phyloP scores from a whole-genome alignment of 1,140 invertebrate species.

The Goniozus legneri region DNA sequence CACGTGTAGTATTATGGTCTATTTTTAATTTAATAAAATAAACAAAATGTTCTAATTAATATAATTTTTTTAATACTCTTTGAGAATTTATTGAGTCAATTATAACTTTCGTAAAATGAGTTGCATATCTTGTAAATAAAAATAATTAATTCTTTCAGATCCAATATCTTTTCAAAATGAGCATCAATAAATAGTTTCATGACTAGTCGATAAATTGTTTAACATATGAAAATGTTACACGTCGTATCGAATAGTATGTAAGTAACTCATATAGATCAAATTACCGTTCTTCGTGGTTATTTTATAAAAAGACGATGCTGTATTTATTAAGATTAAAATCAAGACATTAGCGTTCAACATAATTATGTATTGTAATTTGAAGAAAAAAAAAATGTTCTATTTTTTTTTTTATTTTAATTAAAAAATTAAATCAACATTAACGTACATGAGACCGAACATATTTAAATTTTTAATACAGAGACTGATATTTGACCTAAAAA shows the following conservation, averaged over 20 bases:
- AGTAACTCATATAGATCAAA: background rate
- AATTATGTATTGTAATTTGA: too few relatives aligned
- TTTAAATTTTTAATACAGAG: slow-evolving; percentile 42
- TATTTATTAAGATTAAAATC: too few relatives aligned
- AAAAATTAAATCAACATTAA: slow-evolving; percentile 6
- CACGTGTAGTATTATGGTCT: too few relatives aligned
- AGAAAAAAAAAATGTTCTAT: too few relatives aligned
- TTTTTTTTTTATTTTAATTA: too few relatives aligned
- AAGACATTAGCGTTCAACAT: too few relatives aligned
- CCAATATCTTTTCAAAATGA: background rate
- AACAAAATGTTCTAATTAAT: too few relatives aligned
- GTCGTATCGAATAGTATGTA: background rate
- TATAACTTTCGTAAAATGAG: background rate
- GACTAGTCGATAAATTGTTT: background rate
- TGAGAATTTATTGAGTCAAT: too few relatives aligned
- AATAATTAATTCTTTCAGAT: background rate
- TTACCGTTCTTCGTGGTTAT: background rate
- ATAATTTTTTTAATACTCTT: too few relatives aligned
- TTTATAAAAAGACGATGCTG: background rate
- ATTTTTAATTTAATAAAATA: too few relatives aligned
- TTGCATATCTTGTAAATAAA: background rate
- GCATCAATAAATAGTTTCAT: background rate
- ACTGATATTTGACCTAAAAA: slow-evolving; percentile 46
- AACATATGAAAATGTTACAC: background rate
- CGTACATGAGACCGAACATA: slow-evolving; percentile 27